phyloP scores from a whole-genome alignment of 2,888 invertebrate species.

The Selenia dentaria region DNA sequence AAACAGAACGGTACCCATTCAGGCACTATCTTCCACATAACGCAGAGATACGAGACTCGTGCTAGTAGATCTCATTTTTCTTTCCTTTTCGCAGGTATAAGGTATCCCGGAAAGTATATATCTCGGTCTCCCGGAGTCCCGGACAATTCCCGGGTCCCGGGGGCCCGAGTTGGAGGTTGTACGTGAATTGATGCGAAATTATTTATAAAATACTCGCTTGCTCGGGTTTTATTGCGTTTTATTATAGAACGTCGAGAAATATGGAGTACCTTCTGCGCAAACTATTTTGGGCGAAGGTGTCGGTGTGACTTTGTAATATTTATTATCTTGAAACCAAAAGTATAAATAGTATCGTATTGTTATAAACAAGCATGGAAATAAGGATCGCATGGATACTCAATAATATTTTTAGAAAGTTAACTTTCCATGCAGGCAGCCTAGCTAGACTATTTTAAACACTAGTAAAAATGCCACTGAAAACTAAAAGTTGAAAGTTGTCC shows the following conservation, averaged over 20 bases:
- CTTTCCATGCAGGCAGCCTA: too few species aligned
- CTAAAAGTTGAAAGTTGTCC: too few species aligned
- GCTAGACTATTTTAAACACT: too few species aligned
- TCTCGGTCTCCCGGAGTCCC: conserved; percentile 27
- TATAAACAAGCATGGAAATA: too few species aligned
- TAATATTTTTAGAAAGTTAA: too few species aligned
- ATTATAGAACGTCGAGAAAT: conserved; percentile 6
- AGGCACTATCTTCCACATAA: conserved; percentile 6
- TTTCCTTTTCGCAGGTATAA: conserved; percentile 16
- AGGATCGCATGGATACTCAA: too few species aligned
- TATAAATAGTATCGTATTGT: too few species aligned
- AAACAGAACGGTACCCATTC: conserved; percentile 7
- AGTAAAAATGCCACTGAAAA: too few species aligned
- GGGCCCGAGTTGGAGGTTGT: conserved; percentile 6
- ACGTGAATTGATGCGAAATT: conserved; percentile 32
- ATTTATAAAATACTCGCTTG: conserved; percentile 31
- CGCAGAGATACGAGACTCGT: background rate
- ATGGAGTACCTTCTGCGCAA: conserved; percentile 2
- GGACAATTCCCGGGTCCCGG: conserved; percentile 24
- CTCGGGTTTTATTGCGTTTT: conserved; percentile 23
- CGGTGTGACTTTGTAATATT: conserved; percentile 3
- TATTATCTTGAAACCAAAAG: too few species aligned
- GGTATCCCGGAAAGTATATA: conserved; percentile 31
- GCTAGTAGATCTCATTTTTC: conserved; percentile 19
- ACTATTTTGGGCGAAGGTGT: background rate